phyloP scores from a whole-genome alignment of 2,797 vertebrate species.

The Atherinosoma microstoma region DNA sequence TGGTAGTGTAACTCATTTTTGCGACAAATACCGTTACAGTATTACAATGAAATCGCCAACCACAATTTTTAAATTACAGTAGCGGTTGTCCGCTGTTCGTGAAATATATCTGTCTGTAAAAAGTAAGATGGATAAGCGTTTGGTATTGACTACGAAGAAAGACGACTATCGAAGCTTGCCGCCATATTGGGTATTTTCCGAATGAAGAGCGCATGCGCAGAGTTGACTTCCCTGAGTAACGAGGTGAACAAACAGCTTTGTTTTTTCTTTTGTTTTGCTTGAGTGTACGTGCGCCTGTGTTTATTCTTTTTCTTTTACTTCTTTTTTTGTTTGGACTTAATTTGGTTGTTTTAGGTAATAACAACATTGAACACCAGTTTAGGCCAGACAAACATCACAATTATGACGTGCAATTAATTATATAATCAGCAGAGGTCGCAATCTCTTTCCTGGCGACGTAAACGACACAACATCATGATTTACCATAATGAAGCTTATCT shows the following conservation, averaged over 20 bases:
- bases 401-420: background rate
- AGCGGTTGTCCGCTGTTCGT: background rate
- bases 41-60: background rate
- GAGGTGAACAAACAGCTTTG: background rate
- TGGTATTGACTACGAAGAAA: slow-evolving; percentile 40
- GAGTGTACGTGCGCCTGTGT: background rate
- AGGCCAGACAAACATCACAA: no score
- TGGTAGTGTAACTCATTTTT: slow-evolving; percentile 85
- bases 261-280: background rate
- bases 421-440: slow-evolving; percentile 7
- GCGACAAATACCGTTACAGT: background rate
- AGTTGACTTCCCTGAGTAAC: background rate
- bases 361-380: background rate
- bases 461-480: background rate
- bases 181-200: slow-evolving; percentile 64
- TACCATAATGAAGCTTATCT: background rate
- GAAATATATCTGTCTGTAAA: background rate
- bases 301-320: background rate
- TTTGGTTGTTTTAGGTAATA: background rate
- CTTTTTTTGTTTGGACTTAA: background rate
- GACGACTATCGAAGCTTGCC: slow-evolving; percentile 13
- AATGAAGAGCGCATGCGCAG: slow-evolving; percentile 59
- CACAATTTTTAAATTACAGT: accelerated
- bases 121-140: slow-evolving; percentile 5
- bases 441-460: background rate